Base-by-base conservation (phyloP, 2,797 vertebrate genomes). In the Sparus aurata region DNA sequence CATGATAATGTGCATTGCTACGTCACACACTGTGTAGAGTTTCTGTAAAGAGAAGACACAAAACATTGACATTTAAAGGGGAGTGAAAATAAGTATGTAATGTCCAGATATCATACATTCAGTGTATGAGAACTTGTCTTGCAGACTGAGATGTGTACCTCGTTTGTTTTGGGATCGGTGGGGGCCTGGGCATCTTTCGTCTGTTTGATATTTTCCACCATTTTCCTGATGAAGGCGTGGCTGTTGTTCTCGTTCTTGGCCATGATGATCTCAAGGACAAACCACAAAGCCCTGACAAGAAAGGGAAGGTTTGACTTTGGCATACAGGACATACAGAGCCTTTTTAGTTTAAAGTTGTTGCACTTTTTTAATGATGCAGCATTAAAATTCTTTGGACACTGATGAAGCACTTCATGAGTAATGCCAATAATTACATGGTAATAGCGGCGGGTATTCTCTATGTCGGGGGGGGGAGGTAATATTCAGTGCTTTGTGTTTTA, bases 121-220 rank as follows among this genome's bases (percentile, higher is more conserved):
- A 22, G n/a, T 18, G 6, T 13, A 17, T 2, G 12, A 41, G 46
- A 38, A 53, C 1, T 13, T 15, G 43, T 15, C 34, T 1, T 15
- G 5, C 10, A 12, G 6, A 13, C 34, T 12, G 20, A 2, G 9
- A 52, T 2, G 82, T 85, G 50, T 92, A 98, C 98, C 96, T 99
- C 98, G 61, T 99, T 99, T 86, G 97, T 98, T 95, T 99, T 99
- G 86, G 95, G 87, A 82, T 99, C 98, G 41, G 91, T 96, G 61
- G 97, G 95, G 73, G 95, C 90, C 95, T 99, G 98, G 60, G 96
- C 98, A 80, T 99, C 98, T 94, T 99, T 99, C 2, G 97, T 98
- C 93, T 99, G 97, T 86, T 99, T 99, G 79, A 99, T 99, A 84
- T 99, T 98, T 95, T 99, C 98, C 89, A 99, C 98, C 98, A 99